These are phyloP conservation scores for Xiphophorus couchianus DNA, from an alignment of 2,113 vertebrate species.

Conservation along the genomic window DNA sequence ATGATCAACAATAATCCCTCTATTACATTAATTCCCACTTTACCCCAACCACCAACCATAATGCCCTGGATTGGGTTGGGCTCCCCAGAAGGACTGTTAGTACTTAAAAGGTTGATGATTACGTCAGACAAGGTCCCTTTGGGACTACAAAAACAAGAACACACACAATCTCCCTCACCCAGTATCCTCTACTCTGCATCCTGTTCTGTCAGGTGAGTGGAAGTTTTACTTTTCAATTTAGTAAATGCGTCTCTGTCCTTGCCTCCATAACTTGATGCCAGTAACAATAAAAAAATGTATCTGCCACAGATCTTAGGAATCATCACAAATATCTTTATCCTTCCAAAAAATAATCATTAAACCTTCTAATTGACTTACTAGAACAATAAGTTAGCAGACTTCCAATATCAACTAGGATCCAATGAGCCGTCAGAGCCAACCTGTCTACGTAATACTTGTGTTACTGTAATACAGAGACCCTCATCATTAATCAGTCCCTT, in stretches of 20 bases:
- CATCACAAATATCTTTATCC: background rate
- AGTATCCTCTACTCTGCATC: background rate
- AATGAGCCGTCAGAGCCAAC: background rate
- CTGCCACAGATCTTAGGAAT: background rate
- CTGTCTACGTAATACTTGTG: background rate
- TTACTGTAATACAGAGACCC: background rate
- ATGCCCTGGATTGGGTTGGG: background rate
- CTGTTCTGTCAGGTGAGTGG: constrained; percentile 4
- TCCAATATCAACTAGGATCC: background rate
- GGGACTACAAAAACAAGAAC: background rate
- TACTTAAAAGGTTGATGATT: background rate
- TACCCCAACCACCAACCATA: background rate
- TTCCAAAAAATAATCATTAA: no score
- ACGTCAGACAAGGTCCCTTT: background rate
- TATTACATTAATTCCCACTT: no score
- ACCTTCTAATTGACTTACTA: no score
- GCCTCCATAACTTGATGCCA: no score
- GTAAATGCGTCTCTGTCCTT: background rate
- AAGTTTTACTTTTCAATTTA: background rate
- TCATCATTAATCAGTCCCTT: background rate
- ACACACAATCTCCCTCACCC: background rate
- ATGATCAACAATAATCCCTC: background rate
- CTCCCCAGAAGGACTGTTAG: background rate
- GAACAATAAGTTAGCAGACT: no score
- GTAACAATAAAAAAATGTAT: background rate